Percentiles rank a stretch among this genome's conserved stretches.
phyloP scores from a whole-genome alignment of 2,888 invertebrate genomes.

The Pomacea canaliculata region DNA sequence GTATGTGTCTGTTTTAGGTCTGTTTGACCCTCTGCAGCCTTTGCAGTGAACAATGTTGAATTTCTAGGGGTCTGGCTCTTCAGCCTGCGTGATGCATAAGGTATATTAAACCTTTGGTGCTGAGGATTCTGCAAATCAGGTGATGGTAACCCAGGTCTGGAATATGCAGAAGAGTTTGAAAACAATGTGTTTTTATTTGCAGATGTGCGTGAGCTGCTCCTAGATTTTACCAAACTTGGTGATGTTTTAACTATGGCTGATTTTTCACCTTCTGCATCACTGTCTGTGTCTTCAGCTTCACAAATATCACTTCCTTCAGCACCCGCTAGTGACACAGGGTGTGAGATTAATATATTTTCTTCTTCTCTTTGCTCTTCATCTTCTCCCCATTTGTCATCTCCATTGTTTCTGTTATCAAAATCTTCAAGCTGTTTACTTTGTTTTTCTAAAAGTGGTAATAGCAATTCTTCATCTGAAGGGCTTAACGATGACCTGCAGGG shows the following conservation, averaged over 20 bases:
- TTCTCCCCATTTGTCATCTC: no score
- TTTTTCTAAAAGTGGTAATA: no score
- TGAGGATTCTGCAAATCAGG: conserved; percentile 13
- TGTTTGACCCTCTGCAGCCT: neutral
- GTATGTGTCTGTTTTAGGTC: neutral
- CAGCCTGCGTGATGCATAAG: conserved; percentile 14
- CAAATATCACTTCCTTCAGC: no score
- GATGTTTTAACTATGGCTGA: neutral
- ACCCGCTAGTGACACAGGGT: neutral
- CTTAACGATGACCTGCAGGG: no score
- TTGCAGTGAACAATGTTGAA: neutral
- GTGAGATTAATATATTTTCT: no score
- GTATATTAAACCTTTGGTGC: conserved; percentile 13
- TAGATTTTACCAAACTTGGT: neutral
- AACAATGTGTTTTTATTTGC: neutral
- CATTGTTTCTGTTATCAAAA: no score
- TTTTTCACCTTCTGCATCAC: no score
- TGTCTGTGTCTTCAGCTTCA: neutral
- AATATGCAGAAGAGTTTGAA: neutral
- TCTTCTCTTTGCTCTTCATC: no score
- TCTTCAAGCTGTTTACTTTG: no score
- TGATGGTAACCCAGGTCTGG: conserved; percentile 5
- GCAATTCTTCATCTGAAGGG: no score
- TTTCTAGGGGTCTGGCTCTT: conserved; percentile 15
- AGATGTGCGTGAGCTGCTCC: neutral